Conservation (phyloP, 2,888 invertebrate species). For the Acleris sparsana region DNA sequence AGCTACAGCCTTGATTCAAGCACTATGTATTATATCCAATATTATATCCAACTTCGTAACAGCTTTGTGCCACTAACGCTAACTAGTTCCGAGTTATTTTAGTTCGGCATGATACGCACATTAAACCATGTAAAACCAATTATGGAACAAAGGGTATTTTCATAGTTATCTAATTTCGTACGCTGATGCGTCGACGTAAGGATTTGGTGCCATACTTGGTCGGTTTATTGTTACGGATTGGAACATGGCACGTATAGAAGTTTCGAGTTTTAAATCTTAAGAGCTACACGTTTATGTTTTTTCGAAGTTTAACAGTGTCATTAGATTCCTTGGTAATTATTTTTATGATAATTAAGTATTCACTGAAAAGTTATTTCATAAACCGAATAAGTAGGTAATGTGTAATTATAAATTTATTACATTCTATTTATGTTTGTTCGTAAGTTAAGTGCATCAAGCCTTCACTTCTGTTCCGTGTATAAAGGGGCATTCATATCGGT, state of each 20-base stretch:
- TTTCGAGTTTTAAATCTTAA: too few species aligned
- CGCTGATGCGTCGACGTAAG: constrained; percentile 4
- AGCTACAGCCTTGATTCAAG: constrained; percentile 38
- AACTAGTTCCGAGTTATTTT: constrained; percentile 27
- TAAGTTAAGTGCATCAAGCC: not conserved
- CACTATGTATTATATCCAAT: constrained; percentile 17
- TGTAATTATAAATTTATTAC: not conserved
- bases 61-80: constrained; percentile 25
- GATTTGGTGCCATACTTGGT: not conserved
- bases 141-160: constrained; percentile 30
- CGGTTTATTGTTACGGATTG: constrained; percentile 9
- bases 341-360: not conserved
- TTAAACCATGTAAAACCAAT: constrained; percentile 28
- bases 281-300: not conserved
- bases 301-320: not conserved
- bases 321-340: not conserved
- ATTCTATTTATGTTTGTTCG: too few species aligned
- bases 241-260: not conserved
- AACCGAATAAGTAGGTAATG: not conserved
- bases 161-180: constrained; percentile 19
- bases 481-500: constrained; percentile 11
- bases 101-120: constrained; percentile 16
- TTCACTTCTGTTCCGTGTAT: not conserved
- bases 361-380: too few species aligned
- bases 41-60: constrained; percentile 14